phyloP scores from a whole-genome alignment of 2,888 invertebrate genomes.

The Callimorpha dominula region DNA sequence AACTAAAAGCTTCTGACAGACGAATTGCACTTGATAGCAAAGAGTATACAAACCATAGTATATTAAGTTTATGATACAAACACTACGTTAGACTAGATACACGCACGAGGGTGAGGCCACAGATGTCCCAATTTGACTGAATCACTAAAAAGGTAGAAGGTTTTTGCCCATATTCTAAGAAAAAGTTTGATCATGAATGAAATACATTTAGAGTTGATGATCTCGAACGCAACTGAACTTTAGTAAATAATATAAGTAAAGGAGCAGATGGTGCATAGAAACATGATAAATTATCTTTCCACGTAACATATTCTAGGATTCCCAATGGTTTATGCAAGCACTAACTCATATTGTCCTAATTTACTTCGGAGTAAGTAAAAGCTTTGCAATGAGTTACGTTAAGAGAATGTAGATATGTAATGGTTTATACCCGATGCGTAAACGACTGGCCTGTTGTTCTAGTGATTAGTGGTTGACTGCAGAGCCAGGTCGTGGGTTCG shows the following conservation, averaged over 20 bases:
- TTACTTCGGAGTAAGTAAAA: not conserved
- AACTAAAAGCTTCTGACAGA: too few species aligned
- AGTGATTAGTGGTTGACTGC: too few species aligned
- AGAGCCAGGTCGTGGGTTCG: too few species aligned
- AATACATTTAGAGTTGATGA: not conserved
- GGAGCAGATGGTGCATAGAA: not conserved
- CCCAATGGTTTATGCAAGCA: not conserved
- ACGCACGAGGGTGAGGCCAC: not conserved
- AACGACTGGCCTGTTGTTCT: too few species aligned
- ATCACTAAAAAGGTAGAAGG: not conserved
- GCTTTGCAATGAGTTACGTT: not conserved
- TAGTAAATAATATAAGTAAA: not conserved
- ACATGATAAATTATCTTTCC: not conserved
- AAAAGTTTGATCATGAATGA: not conserved
- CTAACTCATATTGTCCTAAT: not conserved
- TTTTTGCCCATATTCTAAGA: not conserved
- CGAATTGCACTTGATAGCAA: too few species aligned
- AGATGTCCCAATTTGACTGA: not conserved
- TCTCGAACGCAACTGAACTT: not conserved
- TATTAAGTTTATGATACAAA: too few species aligned
- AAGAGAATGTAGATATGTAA: not conserved
- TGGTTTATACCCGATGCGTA: too few species aligned
- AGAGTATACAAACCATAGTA: too few species aligned
- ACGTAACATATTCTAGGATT: not conserved
- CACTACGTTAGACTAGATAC: too few species aligned